Evolutionary conservation across 2,888 invertebrate species (phyloP), one percentile per base, ranked within the genome.

Genomic region (Cheilosia impressa): DNA sequence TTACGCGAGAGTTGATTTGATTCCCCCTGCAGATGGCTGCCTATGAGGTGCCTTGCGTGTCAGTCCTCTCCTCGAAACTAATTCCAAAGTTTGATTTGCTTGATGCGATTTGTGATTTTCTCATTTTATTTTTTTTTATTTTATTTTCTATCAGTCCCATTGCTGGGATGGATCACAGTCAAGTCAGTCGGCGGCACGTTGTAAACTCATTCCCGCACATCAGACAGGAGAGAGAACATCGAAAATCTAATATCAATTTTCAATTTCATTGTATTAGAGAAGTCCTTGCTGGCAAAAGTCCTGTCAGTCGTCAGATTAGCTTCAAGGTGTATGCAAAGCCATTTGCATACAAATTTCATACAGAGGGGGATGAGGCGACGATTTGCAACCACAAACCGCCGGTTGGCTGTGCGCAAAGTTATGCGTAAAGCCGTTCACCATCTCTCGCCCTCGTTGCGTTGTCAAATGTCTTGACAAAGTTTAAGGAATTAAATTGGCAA

Each of bases 1-100:
- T 84, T 84, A 13, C 13, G 13, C 38, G 4, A 75, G 41, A 75
- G 41, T 76, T 66, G 75, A 77, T 81, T 81, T 85, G 72, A 77
- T 72, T 77, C 66, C 71, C 27, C 17, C 24, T 66, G 45, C 58
- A 52, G 24, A 27, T 76, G 60, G 50, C 81, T 76, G 65, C 62
- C 69, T 66, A 57, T 69, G 69, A 43, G 45, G 53, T 52, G 43
- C 68, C 73, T 62, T 79, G 50, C 4, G 6, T 27, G 27, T 34
- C 53, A 17, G 24, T 45, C 66, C 45, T 38, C 66, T 22, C 58
- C 45, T 60, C 27, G 52, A 85, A 85, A 85, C 85, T 85, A 85
- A 85, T 81, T 85, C 81, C 81, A 85, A 85, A 85, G 85, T 85
- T 85, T 85, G 85, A 85, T 85, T 85, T 81, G 85, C 76, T 68